phyloP scores from a whole-genome alignment of 2,113 vertebrate genomes.

The Ceratotherium simum region DNA sequence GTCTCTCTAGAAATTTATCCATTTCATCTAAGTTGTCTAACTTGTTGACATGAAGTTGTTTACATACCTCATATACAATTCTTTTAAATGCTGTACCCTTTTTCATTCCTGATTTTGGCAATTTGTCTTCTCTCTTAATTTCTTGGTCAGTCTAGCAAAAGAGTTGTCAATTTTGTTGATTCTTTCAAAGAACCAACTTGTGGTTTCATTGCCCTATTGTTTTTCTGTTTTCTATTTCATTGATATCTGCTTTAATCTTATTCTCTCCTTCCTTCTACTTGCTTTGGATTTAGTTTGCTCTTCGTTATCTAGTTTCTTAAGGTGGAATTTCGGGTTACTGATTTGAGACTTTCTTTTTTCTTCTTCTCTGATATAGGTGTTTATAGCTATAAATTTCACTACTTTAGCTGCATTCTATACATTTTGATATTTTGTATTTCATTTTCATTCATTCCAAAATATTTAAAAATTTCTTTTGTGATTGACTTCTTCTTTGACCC shows the following conservation, averaged over 20 bases:
- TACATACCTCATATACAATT: not conserved
- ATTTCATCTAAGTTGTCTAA: slow-evolving; percentile 35
- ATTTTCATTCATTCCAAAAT: slow-evolving; percentile 41
- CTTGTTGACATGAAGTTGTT: slow-evolving; percentile 9
- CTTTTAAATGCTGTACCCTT: not conserved
- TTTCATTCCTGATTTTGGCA: slow-evolving; percentile 20
- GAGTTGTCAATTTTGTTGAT: not conserved
- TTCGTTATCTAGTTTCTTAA: not conserved
- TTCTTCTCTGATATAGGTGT: not conserved
- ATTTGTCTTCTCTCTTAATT: not conserved
- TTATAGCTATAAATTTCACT: not conserved
- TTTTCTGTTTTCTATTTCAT: not conserved
- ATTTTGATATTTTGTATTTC: slow-evolving; percentile 2
- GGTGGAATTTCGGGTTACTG: not conserved
- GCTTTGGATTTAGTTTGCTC: not conserved
- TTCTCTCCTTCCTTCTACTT: not conserved
- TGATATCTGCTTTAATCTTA: not conserved
- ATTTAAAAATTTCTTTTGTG: slow-evolving; percentile 23
- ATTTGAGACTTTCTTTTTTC: not conserved
- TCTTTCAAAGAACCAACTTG: not conserved
- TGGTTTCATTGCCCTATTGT: not conserved
- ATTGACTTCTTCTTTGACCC: slow-evolving; percentile 12
- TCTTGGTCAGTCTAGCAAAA: not conserved
- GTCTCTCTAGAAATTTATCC: slow-evolving; percentile 1
- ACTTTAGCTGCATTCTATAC: not conserved